Evolutionary conservation across 2,113 vertebrate genomes (phyloP), one percentile per base, ranked within the genome.

Genomic region (Lepus europaeus): DNA sequence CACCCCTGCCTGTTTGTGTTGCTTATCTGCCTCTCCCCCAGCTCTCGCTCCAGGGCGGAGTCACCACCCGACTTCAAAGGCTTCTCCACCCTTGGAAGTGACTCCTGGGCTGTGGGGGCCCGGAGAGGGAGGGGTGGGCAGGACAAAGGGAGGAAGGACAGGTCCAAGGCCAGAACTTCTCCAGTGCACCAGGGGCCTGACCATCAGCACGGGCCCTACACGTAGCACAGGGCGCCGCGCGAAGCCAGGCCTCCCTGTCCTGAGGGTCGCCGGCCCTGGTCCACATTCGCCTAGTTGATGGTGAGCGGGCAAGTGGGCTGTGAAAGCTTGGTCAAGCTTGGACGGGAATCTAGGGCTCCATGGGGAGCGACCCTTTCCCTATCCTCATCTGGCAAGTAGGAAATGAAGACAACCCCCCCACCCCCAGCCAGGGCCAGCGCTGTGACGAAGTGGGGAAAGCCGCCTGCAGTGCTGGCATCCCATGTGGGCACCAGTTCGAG

Each of bases 11-110:
- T 90, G 93, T 93, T 92, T 79, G 82, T 70, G 74, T 11, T 59
- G 93, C 93, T 97, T 94, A 96, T 97, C 97, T 91, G 74, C 89
- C 97, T 80, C 87, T 74, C 36, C 83, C 36, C 1, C 39, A 6
- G 69, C 0, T 45, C 88, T 70, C 84, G 73, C 69, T 85, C 79
- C 59, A 68, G 5, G 0, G 89, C 29, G 16, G 88, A 22, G 25
- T 84, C 92, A 66, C 84, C 61, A 14, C 74, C 39, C 0, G 7
- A 93, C 96, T 95, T 96, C 93, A 97, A 96, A 96, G 90, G 6
- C 81, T 39, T 61, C 84, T 83, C 88, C 77, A 61, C 77, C 77
- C 91, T 92, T 91, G 92, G 87, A 78, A 74, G 36, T 51, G 88
- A 87, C 51, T 61, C 3, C 1, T 0, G 84, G 73, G 70, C 53